Evolutionary conservation across 2,113 vertebrate genomes (phyloP), one percentile per base, ranked within the genome.

Genomic region (Ovis canadensis): DNA sequence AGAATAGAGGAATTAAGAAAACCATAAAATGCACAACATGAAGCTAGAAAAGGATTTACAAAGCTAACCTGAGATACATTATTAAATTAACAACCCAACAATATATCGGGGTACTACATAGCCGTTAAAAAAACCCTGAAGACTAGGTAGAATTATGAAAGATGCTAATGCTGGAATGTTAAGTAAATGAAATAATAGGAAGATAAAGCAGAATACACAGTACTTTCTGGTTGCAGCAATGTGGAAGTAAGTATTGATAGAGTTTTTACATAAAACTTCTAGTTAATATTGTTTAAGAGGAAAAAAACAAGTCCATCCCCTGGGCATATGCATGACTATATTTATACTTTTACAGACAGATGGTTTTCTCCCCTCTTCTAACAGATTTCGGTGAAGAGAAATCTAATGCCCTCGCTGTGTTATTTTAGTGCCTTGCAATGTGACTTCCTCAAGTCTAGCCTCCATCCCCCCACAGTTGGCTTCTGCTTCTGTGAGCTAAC

Each of bases 341-440:
- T 92, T 92, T 91, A 95, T 21, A 50, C 77, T 54, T 55, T 67
- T 91, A 48, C 93, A 85, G 64, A 80, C 90, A 96, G 88, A 95
- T 96, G 93, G 88, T 82, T 96, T 97, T 89, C 95, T 92, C 55
- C 92, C n/a, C 43, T 88, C 82, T 91, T 43, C 81, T 21, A 92
- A 85, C 74, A 94, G 62, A 52, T 82, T 92, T 81, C 91, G 29
- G 33, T 4, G 54, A 50, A 97, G 64, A n/a, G 77, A 83, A 71
- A 82, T 54, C 19, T 54, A 52, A 82, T 50, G 16, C 36, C 74
- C 54, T 59, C 64, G 67, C 62, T 83, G 90, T 93, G 78, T 62
- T 91, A 77, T 80, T 83, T 92, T 12, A 55, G 95, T 54, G 40
- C 45, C 55, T 62, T 60, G 45, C 7, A 71, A 88, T 21, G 33